These are phyloP conservation scores for Pammene aurita DNA, from an alignment of 2,888 invertebrate species.

Conservation along the genomic window DNA sequence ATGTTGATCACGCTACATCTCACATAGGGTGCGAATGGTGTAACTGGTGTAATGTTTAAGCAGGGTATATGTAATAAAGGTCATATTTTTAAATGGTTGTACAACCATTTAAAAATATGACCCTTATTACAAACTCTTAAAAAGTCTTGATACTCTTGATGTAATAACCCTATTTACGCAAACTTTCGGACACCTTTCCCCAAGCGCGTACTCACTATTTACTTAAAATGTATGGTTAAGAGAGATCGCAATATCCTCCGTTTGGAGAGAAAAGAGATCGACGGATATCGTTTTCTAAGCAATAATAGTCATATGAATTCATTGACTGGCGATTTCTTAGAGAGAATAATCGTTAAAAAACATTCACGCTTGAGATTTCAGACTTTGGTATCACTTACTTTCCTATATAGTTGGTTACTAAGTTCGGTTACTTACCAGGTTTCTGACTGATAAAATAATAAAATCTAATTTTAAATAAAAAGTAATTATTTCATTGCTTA, in stretches of 20 bases:
- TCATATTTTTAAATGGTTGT: neutral
- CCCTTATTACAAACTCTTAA: neutral
- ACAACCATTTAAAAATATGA: neutral
- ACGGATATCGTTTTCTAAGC: conserved; percentile 18
- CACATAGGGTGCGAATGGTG: neutral
- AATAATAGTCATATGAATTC: conserved; percentile 1
- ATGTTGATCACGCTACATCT: conserved; percentile 7
- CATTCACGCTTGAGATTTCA: neutral
- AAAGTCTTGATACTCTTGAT: no score
- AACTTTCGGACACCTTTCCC: conserved; percentile 38
- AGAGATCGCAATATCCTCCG: conserved; percentile 32
- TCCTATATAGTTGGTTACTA: no score
- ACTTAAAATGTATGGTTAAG: conserved; percentile 38
- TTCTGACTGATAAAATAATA: no score
- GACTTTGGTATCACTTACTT: neutral
- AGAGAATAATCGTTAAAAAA: neutral
- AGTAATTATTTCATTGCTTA: no score
- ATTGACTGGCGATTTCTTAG: conserved; percentile 4
- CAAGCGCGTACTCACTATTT: conserved; percentile 5
- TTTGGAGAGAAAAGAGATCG: conserved; percentile 11
- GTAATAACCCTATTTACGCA: neutral
- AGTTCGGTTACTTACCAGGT: no score
- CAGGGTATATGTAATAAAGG: neutral
- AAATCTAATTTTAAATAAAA: no score
- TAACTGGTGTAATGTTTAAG: neutral